Conservation (phyloP, 2,797 vertebrate species). For the Tokudaia tokunoshimensis region DNA sequence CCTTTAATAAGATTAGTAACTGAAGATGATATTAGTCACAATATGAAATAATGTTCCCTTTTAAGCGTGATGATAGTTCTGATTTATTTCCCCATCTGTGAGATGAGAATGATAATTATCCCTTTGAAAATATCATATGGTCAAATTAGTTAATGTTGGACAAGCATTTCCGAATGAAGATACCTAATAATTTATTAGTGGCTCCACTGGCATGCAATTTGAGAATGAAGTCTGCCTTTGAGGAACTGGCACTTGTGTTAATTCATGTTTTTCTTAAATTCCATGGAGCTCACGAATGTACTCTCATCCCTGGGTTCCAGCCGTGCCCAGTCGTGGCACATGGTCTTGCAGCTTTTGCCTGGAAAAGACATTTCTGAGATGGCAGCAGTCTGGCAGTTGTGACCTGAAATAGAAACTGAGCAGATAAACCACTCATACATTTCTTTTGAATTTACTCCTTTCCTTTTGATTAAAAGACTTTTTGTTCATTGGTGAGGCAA, state of each 20-base stretch:
- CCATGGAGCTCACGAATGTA: neutral
- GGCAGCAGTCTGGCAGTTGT: neutral
- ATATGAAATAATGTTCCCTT: constrained; percentile 74
- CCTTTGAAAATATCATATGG: constrained; percentile 75
- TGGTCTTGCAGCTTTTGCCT: neutral
- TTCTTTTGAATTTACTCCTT: neutral
- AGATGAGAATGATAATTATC: constrained; percentile 82
- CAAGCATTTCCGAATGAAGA: constrained; percentile 68
- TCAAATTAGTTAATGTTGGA: constrained; percentile 82
- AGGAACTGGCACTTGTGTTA: neutral
- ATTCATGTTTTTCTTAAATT: constrained; percentile 46
- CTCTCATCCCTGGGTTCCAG: neutral
- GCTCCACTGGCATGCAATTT: constrained; percentile 64
- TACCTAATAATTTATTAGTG: constrained; percentile 78
- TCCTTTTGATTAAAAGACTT: neutral
- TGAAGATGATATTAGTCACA: constrained; percentile 71
- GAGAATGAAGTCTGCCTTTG: constrained; percentile 68
- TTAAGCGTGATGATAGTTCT: constrained; percentile 75
- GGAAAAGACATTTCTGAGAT: neutral
- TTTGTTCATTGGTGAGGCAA: neutral
- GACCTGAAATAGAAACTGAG: neutral
- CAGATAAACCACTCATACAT: neutral
- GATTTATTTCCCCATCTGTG: constrained; percentile 79
- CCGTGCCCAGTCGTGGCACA: neutral
- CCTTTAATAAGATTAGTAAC: constrained; percentile 69